Percentiles rank a stretch among this genome's conserved stretches.
Conservation (phyloP, 1,140 invertebrate species). For the Drosophila tani region DNA sequence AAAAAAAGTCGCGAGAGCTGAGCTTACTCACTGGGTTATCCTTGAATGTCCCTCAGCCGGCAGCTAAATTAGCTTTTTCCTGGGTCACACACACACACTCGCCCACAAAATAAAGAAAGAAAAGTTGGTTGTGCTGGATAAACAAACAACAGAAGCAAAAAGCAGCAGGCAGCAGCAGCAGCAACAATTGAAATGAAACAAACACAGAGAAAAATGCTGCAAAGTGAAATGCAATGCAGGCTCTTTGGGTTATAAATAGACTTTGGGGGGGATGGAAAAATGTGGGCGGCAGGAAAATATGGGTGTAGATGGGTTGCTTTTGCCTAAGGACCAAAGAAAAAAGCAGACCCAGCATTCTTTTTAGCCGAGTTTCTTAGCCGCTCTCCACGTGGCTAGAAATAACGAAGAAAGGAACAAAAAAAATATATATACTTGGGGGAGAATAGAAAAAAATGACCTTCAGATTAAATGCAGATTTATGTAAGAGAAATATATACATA, state of each 20-base stretch:
- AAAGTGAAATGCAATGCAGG: conserved; percentile 39
- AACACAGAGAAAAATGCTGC: conserved; percentile 52
- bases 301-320: conserved; percentile 6
- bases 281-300: conserved; percentile 7
- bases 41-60: conserved; percentile 58
- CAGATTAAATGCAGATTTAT: neutral
- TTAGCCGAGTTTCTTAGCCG: conserved; percentile 9
- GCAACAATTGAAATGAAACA: conserved; percentile 74
- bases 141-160: conserved; percentile 27
- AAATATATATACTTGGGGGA: neutral
- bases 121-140: conserved; percentile 23
- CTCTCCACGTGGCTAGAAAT: neutral
- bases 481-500: no score
- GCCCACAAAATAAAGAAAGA: conserved; percentile 21
- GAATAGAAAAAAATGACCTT: conserved; percentile 9
- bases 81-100: conserved; percentile 44
- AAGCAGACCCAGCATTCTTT: conserved; percentile 19
- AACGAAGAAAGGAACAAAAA: neutral
- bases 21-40: conserved; percentile 45
- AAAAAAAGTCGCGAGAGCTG: conserved; percentile 28
- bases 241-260: conserved; percentile 46
- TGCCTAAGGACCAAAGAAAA: conserved; percentile 8
- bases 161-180: conserved; percentile 18
- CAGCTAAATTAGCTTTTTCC: conserved; percentile 65
- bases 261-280: conserved; percentile 10